Percentiles rank a stretch among this genome's conserved stretches.
These are phyloP conservation scores for Incurvaria masculella DNA, from an alignment of 2,888 invertebrate species.

Conservation along the genomic window DNA sequence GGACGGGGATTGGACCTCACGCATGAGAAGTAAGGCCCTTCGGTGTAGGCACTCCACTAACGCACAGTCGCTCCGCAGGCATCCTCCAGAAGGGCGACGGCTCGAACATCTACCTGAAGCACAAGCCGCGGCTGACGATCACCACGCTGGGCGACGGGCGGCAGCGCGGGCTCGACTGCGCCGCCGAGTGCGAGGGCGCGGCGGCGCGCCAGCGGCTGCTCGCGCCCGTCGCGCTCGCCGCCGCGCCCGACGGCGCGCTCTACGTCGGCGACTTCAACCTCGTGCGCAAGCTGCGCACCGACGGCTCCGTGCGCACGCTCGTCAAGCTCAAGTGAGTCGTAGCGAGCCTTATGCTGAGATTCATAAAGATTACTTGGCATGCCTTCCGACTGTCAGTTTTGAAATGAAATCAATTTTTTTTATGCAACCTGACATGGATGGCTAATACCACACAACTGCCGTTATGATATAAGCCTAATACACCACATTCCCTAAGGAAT, in stretches of 20 bases:
- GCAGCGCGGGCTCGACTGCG: slow-evolving; percentile 83
- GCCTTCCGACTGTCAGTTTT: no score
- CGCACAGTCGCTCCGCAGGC: no score
- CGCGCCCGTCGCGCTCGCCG: slow-evolving; percentile 90
- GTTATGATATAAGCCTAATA: no score
- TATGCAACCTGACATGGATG: no score
- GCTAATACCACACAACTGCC: no score
- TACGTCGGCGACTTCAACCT: slow-evolving; percentile 96
- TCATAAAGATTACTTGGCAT: not conserved
- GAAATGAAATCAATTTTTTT: not conserved
- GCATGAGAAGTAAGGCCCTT: no score
- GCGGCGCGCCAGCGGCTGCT: slow-evolving; percentile 78
- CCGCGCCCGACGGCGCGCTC: slow-evolving; percentile 89
- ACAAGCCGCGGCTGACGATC: slow-evolving; percentile 86
- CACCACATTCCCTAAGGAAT: no score
- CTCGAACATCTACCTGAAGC: slow-evolving; percentile 89
- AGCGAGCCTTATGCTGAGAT: no score
- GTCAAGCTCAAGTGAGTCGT: slow-evolving; percentile 80
- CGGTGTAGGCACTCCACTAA: no score
- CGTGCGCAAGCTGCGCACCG: slow-evolving; percentile 81
- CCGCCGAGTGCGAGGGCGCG: slow-evolving; percentile 70
- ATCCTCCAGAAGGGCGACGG: slow-evolving; percentile 98
- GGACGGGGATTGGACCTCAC: no score
- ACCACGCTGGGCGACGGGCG: slow-evolving; percentile 92
- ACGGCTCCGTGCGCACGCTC: slow-evolving; percentile 77